Evolutionary conservation across 2,797 vertebrate species (phyloP).

Genomic region (Sciurus carolinensis): DNA sequence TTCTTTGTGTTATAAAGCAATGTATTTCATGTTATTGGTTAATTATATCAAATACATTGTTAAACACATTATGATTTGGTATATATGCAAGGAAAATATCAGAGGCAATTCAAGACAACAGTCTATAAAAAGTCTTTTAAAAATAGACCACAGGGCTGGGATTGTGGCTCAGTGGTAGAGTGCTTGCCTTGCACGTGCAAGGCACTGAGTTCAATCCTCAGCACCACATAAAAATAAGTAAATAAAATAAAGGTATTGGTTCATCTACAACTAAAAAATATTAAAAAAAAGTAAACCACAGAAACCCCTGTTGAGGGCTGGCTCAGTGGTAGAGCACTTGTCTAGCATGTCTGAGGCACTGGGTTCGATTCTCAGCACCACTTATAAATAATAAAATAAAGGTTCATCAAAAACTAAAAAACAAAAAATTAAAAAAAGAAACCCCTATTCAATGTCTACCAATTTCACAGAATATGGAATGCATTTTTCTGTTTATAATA

Average conservation of each 20-base stretch:
- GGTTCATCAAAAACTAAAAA: too few species aligned
- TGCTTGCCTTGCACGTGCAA: too few species aligned
- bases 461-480: neutral
- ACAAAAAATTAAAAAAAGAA: neutral
- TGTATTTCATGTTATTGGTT: constrained; percentile 1
- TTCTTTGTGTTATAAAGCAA: constrained; percentile 31
- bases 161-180: too few species aligned
- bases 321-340: too few species aligned
- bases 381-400: too few species aligned
- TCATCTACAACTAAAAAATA: too few species aligned
- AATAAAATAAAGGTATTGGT: too few species aligned
- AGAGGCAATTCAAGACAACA: neutral
- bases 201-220: too few species aligned
- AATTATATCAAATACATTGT: neutral
- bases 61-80: neutral
- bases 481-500: constrained; percentile 12
- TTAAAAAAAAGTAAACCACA: neutral
- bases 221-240: too few species aligned
- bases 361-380: too few species aligned
- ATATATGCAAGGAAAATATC: neutral
- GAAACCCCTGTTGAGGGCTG: too few species aligned
- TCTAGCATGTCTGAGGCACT: too few species aligned
- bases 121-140: neutral
- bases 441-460: neutral
- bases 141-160: neutral